Percentiles rank a stretch among this genome's conserved stretches.
These are phyloP conservation scores for Drosophila biarmipes DNA, from an alignment of 1,140 invertebrate genomes.

Conservation along the genomic window DNA sequence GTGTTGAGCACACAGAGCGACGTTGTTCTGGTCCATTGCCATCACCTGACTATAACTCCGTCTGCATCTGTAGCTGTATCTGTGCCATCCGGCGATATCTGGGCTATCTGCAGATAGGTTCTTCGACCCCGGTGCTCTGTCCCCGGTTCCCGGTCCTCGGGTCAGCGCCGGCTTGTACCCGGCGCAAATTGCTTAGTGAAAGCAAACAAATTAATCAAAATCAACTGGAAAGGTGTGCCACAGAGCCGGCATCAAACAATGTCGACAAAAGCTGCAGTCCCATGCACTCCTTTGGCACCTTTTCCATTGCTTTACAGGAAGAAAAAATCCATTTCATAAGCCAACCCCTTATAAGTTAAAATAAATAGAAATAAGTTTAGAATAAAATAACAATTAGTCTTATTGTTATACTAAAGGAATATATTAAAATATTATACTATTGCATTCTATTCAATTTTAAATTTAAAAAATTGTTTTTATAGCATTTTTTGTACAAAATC, in stretches of 20 bases:
- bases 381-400: too few relatives aligned
- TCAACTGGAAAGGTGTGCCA: conserved; percentile 65
- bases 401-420: too few relatives aligned
- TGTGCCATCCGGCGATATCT: conserved; percentile 19
- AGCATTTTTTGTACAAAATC: too few relatives aligned
- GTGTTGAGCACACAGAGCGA: conserved; percentile 62
- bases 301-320: background rate
- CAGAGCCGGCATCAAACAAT: conserved; percentile 56
- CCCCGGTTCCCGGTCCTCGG: conserved; percentile 1
- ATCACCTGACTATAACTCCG: conserved; percentile 72
- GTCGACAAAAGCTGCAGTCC: conserved; percentile 29
- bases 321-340: conserved; percentile 9
- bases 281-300: conserved; percentile 4
- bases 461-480: too few relatives aligned
- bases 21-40: conserved; percentile 65
- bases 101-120: background rate
- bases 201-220: conserved; percentile 83
- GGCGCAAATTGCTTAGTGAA: conserved; percentile 75
- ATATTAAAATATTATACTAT: too few relatives aligned
- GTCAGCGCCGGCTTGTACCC: conserved; percentile 29
- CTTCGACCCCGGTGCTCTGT: too few relatives aligned
- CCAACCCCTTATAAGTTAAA: too few relatives aligned
- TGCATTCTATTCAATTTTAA: too few relatives aligned
- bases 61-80: conserved; percentile 42
- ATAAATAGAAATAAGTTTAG: too few relatives aligned